phyloP scores from a whole-genome alignment of 37 sponge, comb jelly and placozoan genomes.

The Beroe ovata region DNA sequence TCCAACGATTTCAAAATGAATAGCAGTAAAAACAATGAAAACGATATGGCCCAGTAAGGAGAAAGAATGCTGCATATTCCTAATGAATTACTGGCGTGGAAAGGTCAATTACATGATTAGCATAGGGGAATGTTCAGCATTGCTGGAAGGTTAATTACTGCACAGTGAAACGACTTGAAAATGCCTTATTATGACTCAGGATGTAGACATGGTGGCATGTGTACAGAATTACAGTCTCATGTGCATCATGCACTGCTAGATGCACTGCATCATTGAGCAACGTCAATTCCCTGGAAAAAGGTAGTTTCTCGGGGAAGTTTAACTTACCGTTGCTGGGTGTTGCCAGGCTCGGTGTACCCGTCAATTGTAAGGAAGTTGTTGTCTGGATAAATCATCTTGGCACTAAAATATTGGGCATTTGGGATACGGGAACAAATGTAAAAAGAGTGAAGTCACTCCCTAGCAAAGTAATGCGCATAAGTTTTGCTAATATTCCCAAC shows the following conservation, averaged over 20 bases:
- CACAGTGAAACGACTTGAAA: background rate
- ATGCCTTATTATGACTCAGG: background rate
- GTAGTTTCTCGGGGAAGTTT: background rate
- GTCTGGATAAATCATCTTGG: conserved; percentile 68
- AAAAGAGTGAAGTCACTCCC: no score
- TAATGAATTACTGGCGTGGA: background rate
- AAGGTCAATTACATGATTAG: background rate
- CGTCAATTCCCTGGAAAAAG: no score
- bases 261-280: no score
- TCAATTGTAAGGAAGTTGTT: conserved; percentile 83
- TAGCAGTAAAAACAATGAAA: background rate
- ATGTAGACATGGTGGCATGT: background rate
- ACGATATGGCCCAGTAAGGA: background rate
- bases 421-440: background rate
- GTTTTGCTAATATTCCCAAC: no score
- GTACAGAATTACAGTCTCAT: no score
- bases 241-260: no score
- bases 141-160: background rate
- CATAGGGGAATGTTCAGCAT: background rate
- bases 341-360: conserved; percentile 94
- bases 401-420: conserved; percentile 15
- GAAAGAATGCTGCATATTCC: background rate
- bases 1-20: no score
- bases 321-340: conserved; percentile 51
- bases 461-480: no score